These are phyloP conservation scores for Theretra japonica DNA, from an alignment of 2,888 invertebrate species.

Conservation along the genomic window DNA sequence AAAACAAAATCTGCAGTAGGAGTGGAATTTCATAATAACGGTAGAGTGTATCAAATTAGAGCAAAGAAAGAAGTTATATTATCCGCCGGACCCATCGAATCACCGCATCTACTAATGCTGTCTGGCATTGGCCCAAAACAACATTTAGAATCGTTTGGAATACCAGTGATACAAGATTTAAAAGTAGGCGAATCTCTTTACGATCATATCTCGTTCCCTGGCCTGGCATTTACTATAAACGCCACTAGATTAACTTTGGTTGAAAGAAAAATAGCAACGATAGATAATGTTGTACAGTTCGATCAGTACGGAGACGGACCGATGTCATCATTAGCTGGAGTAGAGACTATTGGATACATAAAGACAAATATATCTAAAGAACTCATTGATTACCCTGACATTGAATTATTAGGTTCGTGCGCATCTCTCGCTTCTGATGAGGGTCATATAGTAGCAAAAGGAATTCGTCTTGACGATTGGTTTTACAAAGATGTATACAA, in stretches of 20 bases:
- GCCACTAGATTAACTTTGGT: conserved; percentile 65
- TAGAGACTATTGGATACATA: conserved; percentile 85
- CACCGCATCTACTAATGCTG: conserved; percentile 90
- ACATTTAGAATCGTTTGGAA: conserved; percentile 83
- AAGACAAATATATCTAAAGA: conserved; percentile 84
- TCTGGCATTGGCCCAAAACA: conserved; percentile 87
- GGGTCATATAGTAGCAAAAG: conserved; percentile 73
- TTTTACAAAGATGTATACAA: conserved; percentile 71
- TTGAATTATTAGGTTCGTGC: conserved; percentile 86
- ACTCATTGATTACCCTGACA: conserved; percentile 84
- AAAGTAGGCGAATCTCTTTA: conserved; percentile 88
- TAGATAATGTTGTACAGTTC: conserved; percentile 65
- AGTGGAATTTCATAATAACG: conserved; percentile 67
- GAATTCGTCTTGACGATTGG: conserved; percentile 69
- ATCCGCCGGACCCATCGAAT: conserved; percentile 91
- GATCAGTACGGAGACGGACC: conserved; percentile 79
- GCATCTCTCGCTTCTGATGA: conserved; percentile 85
- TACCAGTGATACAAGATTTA: conserved; percentile 85
- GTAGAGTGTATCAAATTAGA: conserved; percentile 72
- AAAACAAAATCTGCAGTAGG: conserved; percentile 75
- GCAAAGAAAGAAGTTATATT: conserved; percentile 84
- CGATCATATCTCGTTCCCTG: conserved; percentile 87
- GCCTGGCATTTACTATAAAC: conserved; percentile 82
- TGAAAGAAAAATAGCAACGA: conserved; percentile 58
- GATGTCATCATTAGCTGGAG: conserved; percentile 81